Conservation (phyloP, 2,888 invertebrate species). For the Chrysolina oricalcia region DNA sequence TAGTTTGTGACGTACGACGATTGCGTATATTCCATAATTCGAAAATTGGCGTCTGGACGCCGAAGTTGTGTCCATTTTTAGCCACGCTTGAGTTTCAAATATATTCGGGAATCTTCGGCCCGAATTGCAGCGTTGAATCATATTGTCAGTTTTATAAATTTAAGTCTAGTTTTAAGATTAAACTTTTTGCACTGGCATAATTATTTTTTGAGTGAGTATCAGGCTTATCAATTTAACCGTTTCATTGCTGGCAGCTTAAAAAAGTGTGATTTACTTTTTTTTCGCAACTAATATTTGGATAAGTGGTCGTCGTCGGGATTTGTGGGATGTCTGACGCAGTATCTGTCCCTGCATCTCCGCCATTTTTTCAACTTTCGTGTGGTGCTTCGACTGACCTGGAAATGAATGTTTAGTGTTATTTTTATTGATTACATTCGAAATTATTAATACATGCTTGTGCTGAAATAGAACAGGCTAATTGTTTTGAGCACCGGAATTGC, state of each 20-base stretch:
- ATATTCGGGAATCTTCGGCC: constrained; percentile 58
- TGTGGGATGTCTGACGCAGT: constrained; percentile 34
- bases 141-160: constrained; percentile 64
- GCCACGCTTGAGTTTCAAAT: constrained; percentile 63
- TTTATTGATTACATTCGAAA: constrained; percentile 1
- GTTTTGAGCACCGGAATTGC: background rate
- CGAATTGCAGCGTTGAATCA: constrained; percentile 60
- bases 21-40: constrained; percentile 57
- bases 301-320: background rate
- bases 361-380: constrained; percentile 33
- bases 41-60: constrained; percentile 61
- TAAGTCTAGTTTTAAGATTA: constrained; percentile 62
- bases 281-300: constrained; percentile 14
- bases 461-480: background rate
- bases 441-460: background rate
- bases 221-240: constrained; percentile 34
- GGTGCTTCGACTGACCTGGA: background rate
- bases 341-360: constrained; percentile 31
- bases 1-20: constrained; percentile 35
- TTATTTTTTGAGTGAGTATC: constrained; percentile 63
- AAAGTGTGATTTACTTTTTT: constrained; percentile 25
- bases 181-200: constrained; percentile 66
- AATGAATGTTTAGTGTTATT: background rate
- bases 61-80: constrained; percentile 68
- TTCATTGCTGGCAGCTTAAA: constrained; percentile 15